These are phyloP conservation scores for Cricetomys ansorgei DNA, from an alignment of 2,113 vertebrate genomes.

Conservation along the genomic window DNA sequence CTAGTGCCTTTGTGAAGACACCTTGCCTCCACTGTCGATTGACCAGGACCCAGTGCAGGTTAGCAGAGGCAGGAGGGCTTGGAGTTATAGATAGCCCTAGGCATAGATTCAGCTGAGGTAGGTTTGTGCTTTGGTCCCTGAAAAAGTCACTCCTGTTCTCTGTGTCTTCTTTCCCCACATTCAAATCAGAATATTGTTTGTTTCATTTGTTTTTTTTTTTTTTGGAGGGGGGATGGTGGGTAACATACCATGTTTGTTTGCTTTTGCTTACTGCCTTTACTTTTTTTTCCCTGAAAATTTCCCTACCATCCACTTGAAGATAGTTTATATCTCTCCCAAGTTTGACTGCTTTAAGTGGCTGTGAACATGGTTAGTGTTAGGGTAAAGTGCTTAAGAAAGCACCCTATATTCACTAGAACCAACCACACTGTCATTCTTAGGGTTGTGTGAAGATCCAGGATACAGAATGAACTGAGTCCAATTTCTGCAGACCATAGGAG, in stretches of 20 bases:
- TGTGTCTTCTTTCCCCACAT: background rate
- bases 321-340: background rate
- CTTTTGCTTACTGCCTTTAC: background rate
- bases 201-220: too few relatives aligned
- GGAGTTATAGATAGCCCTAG: too few relatives aligned
- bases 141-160: too few relatives aligned
- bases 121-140: background rate
- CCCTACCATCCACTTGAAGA: background rate
- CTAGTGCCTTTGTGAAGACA: background rate
- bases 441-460: too few relatives aligned
- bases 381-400: background rate
- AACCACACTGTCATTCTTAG: accelerated
- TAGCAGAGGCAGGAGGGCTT: background rate
- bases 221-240: background rate
- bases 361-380: accelerated
- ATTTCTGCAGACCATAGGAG: accelerated
- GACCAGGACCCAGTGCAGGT: background rate
- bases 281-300: background rate
- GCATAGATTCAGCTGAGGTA: accelerated
- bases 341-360: background rate
- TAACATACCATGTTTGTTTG: background rate
- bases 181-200: background rate
- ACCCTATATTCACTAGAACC: accelerated
- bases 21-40: accelerated
- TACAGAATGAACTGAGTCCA: accelerated